Base-by-base conservation (phyloP, 2,888 invertebrate species). In the Macaria notata region DNA sequence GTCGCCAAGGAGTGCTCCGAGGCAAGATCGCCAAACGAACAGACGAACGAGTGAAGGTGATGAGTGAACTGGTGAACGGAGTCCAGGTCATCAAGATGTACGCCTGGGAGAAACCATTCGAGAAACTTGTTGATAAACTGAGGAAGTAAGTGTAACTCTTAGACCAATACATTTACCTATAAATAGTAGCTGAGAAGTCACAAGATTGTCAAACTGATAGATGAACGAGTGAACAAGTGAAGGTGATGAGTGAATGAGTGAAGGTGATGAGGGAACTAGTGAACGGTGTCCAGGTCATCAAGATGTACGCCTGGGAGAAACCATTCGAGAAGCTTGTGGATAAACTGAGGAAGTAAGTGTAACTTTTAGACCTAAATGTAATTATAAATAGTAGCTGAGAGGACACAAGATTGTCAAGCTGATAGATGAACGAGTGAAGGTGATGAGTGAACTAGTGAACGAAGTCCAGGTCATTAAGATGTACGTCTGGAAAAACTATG, bases 61-160 rank as follows among this genome's bases (percentile, higher is more conserved):
- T 96, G 95, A 95, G 94, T 68, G 96, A 97, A 83, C 93, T 97
- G 54, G 94, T 97, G 4, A 92, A 92, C 60, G 96, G 96, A 0
- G 96, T 97, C 69, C 93, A 95, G 72, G 95, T 96, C 0, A 96
- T 97, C 68, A 97, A 97, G 88, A 96, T 97, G 96, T 97, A 96
- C 71, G 94, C 96, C 1, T 97, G 97, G 94, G 97, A 97, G 75
- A 94, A 93, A 63, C 95, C 96, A 0, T 97, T 96, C 71, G 93
- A 94, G 53, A 92, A 93, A 56, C 82, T 96, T 0, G 94, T 96
- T 3, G 92, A 93, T 49, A 81, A 92, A 54, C 89, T 95, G 6
- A 88, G 96, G 78, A 94, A 93, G 95, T 96, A 86, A 80, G 88
- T 81, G 30, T 19, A 19, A 19, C 19, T 19, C 2, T 19, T 19